Conservation (phyloP, 2,113 vertebrate genomes). For the Ornithorhynchus anatinus region DNA sequence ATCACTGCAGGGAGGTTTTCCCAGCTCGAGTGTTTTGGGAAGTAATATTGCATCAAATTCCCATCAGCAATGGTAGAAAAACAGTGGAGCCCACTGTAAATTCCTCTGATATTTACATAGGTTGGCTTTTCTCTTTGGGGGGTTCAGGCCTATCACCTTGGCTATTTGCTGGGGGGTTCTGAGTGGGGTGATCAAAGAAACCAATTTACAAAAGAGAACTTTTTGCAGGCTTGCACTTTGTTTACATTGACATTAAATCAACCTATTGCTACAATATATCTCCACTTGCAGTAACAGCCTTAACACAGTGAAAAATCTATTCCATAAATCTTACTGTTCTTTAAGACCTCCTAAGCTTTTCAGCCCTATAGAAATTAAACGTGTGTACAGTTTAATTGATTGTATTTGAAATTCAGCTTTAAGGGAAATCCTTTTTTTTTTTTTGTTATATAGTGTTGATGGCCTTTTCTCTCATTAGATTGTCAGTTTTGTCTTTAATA, state of each 20-base stretch:
- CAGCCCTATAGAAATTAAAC: no score
- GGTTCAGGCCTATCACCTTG: background rate
- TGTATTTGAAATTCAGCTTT: no score
- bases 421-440: no score
- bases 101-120: background rate
- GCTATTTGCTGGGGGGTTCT: accelerated
- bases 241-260: background rate
- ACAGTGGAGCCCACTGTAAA: background rate
- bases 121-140: background rate
- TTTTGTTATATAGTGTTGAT: no score
- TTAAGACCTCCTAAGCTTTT: background rate
- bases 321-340: accelerated
- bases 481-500: no score
- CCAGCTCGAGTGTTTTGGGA: background rate
- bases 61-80: background rate
- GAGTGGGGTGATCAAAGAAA: background rate
- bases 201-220: no score
- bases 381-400: no score
- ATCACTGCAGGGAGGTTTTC: background rate
- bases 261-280: no score
- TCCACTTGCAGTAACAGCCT: accelerated
- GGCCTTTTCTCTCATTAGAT: no score
- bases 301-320: background rate
- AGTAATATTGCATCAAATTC: background rate
- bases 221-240: accelerated